Evolutionary conservation across 1,140 invertebrate genomes (phyloP).

Genomic region (Monochamus saltuarius): DNA sequence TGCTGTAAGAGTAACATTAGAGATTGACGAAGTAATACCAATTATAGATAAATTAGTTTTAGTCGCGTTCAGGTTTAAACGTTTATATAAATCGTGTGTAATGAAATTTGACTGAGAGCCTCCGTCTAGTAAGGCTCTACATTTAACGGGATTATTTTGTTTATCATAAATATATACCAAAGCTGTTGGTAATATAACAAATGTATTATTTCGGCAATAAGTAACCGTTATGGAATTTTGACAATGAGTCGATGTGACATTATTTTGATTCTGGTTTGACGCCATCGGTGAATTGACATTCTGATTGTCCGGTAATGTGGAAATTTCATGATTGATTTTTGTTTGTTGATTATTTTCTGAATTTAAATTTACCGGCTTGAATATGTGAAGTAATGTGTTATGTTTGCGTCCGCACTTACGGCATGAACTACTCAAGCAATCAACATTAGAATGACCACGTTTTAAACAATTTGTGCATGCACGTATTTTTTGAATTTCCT

Average conservation of each 20-base stretch:
- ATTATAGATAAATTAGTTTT: conserved; percentile 8
- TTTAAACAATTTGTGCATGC: conserved; percentile 6
- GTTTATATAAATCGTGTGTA: background rate
- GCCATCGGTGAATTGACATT: too few relatives aligned
- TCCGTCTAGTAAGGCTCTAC: conserved; percentile 7
- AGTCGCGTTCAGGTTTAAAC: background rate
- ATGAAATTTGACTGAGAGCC: conserved; percentile 18
- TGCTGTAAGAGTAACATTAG: background rate
- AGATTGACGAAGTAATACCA: conserved; percentile 4
- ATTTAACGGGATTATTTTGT: background rate
- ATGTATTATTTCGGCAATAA: conserved; percentile 5
- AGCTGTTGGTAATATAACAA: conserved; percentile 5
- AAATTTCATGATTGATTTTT: background rate
- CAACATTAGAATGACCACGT: background rate
- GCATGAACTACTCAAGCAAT: background rate
- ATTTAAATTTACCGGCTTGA: too few relatives aligned
- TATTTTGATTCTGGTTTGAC: too few relatives aligned
- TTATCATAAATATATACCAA: conserved; percentile 2
- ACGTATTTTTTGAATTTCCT: too few relatives aligned
- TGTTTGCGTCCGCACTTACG: conserved; percentile 1
- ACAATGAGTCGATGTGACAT: too few relatives aligned
- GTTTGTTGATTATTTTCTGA: background rate
- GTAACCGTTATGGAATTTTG: background rate
- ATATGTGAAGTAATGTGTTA: conserved; percentile 8
- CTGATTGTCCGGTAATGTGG: too few relatives aligned